Evolutionary conservation across 2,113 vertebrate species (phyloP).

Genomic region (Chunga burmeisteri): DNA sequence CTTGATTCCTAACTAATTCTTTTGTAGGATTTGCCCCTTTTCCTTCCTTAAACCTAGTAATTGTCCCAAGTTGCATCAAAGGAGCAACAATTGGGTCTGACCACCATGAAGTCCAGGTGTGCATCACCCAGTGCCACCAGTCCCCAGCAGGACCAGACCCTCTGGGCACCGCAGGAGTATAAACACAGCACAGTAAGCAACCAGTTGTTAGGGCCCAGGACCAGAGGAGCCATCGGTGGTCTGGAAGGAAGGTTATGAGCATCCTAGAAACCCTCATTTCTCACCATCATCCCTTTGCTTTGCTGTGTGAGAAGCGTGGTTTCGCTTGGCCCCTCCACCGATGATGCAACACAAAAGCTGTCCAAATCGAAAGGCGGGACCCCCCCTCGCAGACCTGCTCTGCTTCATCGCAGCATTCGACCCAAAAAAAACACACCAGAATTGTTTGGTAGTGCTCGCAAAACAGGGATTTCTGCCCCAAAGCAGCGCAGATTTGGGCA

Average conservation of each 20-base stretch:
- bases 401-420: background rate
- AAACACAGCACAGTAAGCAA: background rate
- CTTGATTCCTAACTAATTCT: background rate
- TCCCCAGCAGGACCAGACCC: background rate
- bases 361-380: background rate
- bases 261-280: background rate
- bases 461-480: background rate
- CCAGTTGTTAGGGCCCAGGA: accelerated
- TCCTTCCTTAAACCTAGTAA: background rate
- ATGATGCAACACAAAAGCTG: background rate
- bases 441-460: accelerated
- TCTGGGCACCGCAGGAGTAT: accelerated
- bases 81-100: background rate
- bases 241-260: background rate
- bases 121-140: background rate
- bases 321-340: accelerated
- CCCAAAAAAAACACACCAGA: background rate
- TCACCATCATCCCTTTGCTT: background rate
- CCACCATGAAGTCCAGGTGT: no score
- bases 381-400: background rate
- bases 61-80: background rate
- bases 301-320: background rate
- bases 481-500: accelerated
- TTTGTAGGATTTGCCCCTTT: background rate
- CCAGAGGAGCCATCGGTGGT: background rate